A percentile compares a stretch with the other conserved stretches of the same genome.
Evolutionary conservation across 2,888 invertebrate genomes (phyloP).

Genomic region (Drosophila yooni): DNA sequence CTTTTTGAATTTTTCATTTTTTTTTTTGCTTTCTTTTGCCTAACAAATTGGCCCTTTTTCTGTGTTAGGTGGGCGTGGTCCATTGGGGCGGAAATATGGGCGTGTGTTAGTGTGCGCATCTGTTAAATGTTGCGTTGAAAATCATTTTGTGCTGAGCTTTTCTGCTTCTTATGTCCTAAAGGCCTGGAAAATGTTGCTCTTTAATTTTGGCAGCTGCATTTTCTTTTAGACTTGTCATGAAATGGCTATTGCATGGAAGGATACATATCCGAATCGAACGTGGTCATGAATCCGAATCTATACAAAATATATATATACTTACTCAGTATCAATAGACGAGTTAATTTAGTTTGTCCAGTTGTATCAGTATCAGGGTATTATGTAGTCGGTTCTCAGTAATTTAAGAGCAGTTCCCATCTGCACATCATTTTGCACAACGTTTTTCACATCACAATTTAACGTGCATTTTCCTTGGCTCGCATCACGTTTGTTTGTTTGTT

Average conservation of each 20-base stretch:
- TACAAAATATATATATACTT: not conserved
- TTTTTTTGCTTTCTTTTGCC: constrained; percentile 27
- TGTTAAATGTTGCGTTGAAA: constrained; percentile 70
- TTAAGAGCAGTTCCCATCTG: not conserved
- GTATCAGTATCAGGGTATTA: not conserved
- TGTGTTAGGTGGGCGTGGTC: constrained; percentile 14
- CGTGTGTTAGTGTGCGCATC: constrained; percentile 45
- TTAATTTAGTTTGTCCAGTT: not conserved
- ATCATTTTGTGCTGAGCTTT: constrained; percentile 36
- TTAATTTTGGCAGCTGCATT: not conserved
- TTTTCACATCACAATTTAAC: constrained; percentile 8
- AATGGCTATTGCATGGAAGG: not conserved
- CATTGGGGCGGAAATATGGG: constrained; percentile 43
- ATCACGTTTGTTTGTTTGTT: not conserved
- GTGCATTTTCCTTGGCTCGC: not conserved
- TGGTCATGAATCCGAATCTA: not conserved
- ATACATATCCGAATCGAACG: not conserved
- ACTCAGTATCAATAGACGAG: not conserved
- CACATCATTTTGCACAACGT: not conserved
- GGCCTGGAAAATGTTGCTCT: constrained; percentile 4
- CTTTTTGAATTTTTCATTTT: constrained; percentile 23
- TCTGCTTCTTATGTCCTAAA: not conserved
- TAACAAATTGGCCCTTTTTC: constrained; percentile 62
- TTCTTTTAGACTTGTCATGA: not conserved
- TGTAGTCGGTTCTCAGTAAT: not conserved